These are phyloP conservation scores for Pyrrhura leucotis DNA, from an alignment of 2,797 vertebrate species.

Conservation along the genomic window DNA sequence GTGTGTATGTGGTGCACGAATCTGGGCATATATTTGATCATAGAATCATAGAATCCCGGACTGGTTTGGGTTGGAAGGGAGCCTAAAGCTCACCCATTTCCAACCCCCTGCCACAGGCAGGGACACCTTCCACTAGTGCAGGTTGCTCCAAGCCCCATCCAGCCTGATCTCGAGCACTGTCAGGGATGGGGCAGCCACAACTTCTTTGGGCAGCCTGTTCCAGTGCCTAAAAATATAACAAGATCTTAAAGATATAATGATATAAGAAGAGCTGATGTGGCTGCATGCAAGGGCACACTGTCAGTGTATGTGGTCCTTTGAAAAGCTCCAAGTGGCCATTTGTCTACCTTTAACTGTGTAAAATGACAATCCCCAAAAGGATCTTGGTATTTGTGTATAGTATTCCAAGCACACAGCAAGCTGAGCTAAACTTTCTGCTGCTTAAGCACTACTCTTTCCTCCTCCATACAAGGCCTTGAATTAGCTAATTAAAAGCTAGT, in stretches of 20 bases:
- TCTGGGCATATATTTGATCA: not conserved
- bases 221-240: not conserved
- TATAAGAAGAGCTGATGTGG: not conserved
- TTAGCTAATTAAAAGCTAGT: constrained; percentile 59
- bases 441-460: constrained; percentile 36
- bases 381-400: not conserved
- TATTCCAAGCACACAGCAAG: constrained; percentile 31
- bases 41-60: not conserved
- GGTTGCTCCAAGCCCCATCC: not conserved
- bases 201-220: not conserved
- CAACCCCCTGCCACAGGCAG: not conserved
- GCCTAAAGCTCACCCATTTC: not conserved
- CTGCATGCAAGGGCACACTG: accelerated
- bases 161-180: not conserved
- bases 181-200: not conserved
- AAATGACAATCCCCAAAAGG: not conserved
- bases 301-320: not conserved
- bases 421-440: constrained; percentile 49
- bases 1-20: accelerated
- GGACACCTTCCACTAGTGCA: not conserved
- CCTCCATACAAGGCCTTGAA: constrained; percentile 46
- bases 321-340: accelerated
- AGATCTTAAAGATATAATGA: not conserved
- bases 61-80: not conserved
- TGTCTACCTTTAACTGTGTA: not conserved